A percentile compares a stretch with the other conserved stretches of the same genome.
These are phyloP conservation scores for Caenorhabditis afra DNA, from an alignment of 2,888 invertebrate genomes.

Conservation along the genomic window DNA sequence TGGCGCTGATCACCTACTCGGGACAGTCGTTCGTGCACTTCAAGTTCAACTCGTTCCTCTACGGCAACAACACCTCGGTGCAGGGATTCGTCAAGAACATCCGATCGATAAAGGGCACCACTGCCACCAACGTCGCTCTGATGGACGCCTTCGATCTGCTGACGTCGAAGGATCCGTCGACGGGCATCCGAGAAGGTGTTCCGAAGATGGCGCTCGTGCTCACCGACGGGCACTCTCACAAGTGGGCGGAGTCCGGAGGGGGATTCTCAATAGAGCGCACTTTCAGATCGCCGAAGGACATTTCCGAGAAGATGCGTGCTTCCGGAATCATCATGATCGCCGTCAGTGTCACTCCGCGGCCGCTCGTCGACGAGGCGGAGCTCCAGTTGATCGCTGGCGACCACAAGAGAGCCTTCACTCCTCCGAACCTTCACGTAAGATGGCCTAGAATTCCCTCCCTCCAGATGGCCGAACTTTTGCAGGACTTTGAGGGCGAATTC, in stretches of 20 bases:
- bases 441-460: neutral
- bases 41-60: conserved; percentile 74
- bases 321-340: conserved; percentile 73
- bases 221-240: conserved; percentile 78
- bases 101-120: conserved; percentile 77
- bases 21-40: conserved; percentile 76
- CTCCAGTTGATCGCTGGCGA: conserved; percentile 73
- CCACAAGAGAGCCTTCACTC: conserved; percentile 72
- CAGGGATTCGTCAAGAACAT: conserved; percentile 71
- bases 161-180: conserved; percentile 65
- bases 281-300: conserved; percentile 57
- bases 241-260: conserved; percentile 20
- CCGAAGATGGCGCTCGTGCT: conserved; percentile 76
- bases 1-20: conserved; percentile 77
- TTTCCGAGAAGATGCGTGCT: conserved; percentile 62
- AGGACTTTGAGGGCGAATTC: conserved; percentile 76
- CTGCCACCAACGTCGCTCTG: conserved; percentile 74
- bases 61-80: conserved; percentile 75
- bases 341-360: conserved; percentile 73
- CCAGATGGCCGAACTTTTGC: conserved; percentile 13
- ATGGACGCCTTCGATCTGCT: conserved; percentile 72
- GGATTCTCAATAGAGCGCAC: neutral
- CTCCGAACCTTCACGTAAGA: conserved; percentile 70
- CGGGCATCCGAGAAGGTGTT: conserved; percentile 69
- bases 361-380: conserved; percentile 75